These are phyloP conservation scores for Orientallactaga bullata DNA, from an alignment of 2,113 vertebrate species.

Conservation along the genomic window DNA sequence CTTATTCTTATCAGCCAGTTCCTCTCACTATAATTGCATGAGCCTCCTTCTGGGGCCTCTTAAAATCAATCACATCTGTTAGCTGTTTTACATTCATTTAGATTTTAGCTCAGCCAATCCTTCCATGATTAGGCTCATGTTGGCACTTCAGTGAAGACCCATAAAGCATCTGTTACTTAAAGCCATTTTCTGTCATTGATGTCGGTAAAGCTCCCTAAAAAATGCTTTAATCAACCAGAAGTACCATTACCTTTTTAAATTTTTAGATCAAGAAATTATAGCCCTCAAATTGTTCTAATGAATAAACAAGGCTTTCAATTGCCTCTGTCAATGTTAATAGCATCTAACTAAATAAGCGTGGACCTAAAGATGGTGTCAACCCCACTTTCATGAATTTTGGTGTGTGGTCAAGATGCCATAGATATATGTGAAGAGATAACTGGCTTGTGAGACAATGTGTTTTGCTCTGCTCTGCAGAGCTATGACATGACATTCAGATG, in stretches of 20 bases:
- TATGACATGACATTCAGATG: constrained; percentile 89
- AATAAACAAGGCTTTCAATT: not conserved
- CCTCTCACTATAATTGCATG: constrained; percentile 22
- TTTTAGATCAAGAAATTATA: constrained; percentile 54
- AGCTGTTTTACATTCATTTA: not conserved
- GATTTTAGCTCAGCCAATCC: not conserved
- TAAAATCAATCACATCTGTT: constrained; percentile 41
- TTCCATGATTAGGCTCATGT: constrained; percentile 26
- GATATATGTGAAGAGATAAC: not conserved
- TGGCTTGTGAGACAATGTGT: not conserved
- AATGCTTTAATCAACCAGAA: constrained; percentile 30
- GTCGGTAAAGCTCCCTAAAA: not conserved
- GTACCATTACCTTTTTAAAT: constrained; percentile 3
- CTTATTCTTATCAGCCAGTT: constrained; percentile 10
- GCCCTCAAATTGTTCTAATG: not conserved
- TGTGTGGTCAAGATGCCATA: not conserved
- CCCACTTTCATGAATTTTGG: not conserved
- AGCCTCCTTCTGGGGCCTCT: constrained; percentile 29
- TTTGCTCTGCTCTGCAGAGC: constrained; percentile 83
- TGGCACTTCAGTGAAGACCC: not conserved
- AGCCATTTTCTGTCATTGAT: constrained; percentile 37
- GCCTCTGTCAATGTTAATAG: not conserved
- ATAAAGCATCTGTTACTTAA: constrained; percentile 15
- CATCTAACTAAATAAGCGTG: constrained; percentile 6
- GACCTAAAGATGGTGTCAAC: not conserved